Evolutionary conservation across 1,140 invertebrate genomes (phyloP).

Genomic region (Dermatophagoides farinae): DNA sequence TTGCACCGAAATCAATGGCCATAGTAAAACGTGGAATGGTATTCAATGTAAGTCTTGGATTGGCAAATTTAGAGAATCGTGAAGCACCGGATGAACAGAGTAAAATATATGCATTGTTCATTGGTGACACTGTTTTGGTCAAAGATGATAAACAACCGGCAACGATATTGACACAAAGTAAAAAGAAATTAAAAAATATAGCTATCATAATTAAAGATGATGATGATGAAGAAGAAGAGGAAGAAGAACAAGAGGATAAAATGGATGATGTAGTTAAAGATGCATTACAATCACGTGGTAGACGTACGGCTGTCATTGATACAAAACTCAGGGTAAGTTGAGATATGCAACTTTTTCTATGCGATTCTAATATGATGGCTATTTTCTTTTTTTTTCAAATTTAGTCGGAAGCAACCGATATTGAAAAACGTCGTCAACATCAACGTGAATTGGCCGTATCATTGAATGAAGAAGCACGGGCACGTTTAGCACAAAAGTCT

Average conservation of each 20-base stretch:
- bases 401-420: slow-evolving; percentile 67
- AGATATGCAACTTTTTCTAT: neutral
- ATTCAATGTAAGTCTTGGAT: slow-evolving; percentile 84
- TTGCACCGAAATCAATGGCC: slow-evolving; percentile 65
- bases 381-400: slow-evolving; percentile 7
- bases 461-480: slow-evolving; percentile 76
- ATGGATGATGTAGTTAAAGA: slow-evolving; percentile 37
- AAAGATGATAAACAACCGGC: slow-evolving; percentile 68
- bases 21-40: slow-evolving; percentile 79
- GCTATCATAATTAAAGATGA: slow-evolving; percentile 80
- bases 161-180: slow-evolving; percentile 66
- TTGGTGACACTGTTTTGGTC: slow-evolving; percentile 89
- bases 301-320: slow-evolving; percentile 79
- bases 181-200: slow-evolving; percentile 80
- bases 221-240: slow-evolving; percentile 35
- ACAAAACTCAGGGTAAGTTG: slow-evolving; percentile 60
- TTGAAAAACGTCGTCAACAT: slow-evolving; percentile 90
- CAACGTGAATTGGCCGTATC: slow-evolving; percentile 79
- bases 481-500: slow-evolving; percentile 64
- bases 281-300: slow-evolving; percentile 29
- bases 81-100: slow-evolving; percentile 54
- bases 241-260: slow-evolving; percentile 53
- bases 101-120: slow-evolving; percentile 79
- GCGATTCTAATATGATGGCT: slow-evolving; percentile 1
- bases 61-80: slow-evolving; percentile 65